Base-by-base conservation (phyloP, 2,797 vertebrate species). In the Phoxinus dragarum region DNA sequence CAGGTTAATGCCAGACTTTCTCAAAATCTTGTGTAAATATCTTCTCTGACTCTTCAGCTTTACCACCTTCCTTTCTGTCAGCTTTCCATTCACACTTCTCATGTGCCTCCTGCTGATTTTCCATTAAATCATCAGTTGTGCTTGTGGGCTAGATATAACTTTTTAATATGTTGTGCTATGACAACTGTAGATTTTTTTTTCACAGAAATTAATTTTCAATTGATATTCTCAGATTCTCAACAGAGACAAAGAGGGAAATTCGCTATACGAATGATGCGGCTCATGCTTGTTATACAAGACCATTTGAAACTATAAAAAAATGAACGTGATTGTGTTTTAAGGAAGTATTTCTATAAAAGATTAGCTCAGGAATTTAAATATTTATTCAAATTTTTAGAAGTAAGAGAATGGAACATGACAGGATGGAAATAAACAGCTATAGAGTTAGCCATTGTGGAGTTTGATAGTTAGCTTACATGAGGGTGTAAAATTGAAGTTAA, bases 1-100 rank as follows among this genome's bases (percentile, higher is more conserved):
- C 31, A 75, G 59, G 81, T 75, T 75, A 66, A 83, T 66, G 56
- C 31, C 23, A 82, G 42, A 6, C 54, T 61, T 1, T 66, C 56
- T 52, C 47, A 27, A 66, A 75, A 49, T 74, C 21, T 31, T 66
- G 81, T 74, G 40, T 64, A 66, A 49, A 74, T 66, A 75, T 49
- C 31, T 64, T 0, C 81, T 74, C 3, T 9, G 56, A 66, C 56
- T 34, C 7, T n/a, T 49, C 47, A 49, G 27, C 27, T 66, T 83
- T 23, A 6, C 31, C 14, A 19, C 2, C 16, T 31, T 23, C 42
- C 8, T 47, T n/a, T 83, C 59, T 49, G 6, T 66, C 59, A 38
- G 31, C 21, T 47, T 82, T 36, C 11, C 8, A 6, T 47, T 49
- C 31, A 17, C 31, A 75, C 27, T 69, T 71, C 14, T 27, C 47